These are phyloP conservation scores for Tamias sibiricus DNA, from an alignment of 2,113 vertebrate species.

Conservation along the genomic window DNA sequence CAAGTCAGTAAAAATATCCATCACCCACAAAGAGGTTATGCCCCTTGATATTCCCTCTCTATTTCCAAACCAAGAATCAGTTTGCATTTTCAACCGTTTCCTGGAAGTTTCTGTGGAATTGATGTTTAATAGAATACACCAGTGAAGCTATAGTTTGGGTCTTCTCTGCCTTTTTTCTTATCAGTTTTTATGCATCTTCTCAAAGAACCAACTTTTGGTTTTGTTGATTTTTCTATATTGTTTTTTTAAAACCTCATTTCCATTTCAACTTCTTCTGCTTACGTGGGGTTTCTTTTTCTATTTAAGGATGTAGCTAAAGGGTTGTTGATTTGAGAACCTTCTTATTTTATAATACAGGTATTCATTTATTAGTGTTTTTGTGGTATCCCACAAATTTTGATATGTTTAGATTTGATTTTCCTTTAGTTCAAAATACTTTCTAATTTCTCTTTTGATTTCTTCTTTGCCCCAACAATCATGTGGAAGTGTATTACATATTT, in stretches of 20 bases:
- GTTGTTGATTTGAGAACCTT: conserved; percentile 12
- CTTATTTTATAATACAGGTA: conserved; percentile 36
- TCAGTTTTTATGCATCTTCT: not conserved
- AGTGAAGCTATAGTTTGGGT: not conserved
- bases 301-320: not conserved
- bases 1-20: not conserved
- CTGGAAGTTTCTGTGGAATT: not conserved
- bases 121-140: not conserved
- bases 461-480: not conserved
- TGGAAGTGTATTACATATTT: conserved; percentile 16
- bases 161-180: not conserved
- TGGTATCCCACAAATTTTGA: not conserved
- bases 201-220: conserved; percentile 28
- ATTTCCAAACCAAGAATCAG: not conserved
- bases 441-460: conserved; percentile 38
- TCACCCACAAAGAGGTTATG: not conserved
- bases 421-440: conserved; percentile 39
- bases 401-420: conserved; percentile 35
- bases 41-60: not conserved
- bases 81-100: conserved; percentile 47
- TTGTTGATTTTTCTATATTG: conserved; percentile 28
- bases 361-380: conserved; percentile 3
- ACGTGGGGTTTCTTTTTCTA: conserved; percentile 13
- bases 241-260: conserved; percentile 1
- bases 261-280: conserved; percentile 22